Percentiles rank a stretch among this genome's conserved stretches.
Conservation (phyloP, 2,797 vertebrate species). For the Crenuchus spilurus region DNA sequence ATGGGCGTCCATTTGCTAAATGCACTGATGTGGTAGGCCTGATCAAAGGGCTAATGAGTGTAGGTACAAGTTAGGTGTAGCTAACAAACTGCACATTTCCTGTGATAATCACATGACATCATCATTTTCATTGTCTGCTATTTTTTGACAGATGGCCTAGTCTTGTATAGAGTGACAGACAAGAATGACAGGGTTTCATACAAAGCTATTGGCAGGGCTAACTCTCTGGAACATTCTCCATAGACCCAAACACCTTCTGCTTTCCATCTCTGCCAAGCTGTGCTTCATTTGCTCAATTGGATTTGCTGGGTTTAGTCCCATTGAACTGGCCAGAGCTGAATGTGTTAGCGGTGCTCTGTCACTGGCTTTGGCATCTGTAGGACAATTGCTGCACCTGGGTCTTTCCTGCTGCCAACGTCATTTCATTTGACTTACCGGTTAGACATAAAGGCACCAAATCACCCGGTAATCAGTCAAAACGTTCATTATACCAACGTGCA, state of each 20-base stretch:
- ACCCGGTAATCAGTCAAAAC: conserved; percentile 39
- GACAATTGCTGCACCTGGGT: conserved; percentile 61
- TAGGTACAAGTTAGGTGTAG: too few relatives aligned
- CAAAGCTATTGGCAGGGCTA: not conserved
- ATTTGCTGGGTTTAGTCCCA: conserved; percentile 55
- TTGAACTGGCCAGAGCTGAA: conserved; percentile 49
- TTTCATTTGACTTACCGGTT: conserved; percentile 49
- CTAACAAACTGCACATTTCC: not conserved
- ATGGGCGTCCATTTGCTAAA: too few relatives aligned
- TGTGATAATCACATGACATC: too few relatives aligned
- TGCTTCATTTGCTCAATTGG: conserved; percentile 20
- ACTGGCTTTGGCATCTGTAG: conserved; percentile 57
- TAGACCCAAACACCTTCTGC: conserved; percentile 61
- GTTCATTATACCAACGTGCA: not conserved
- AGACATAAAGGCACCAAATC: conserved; percentile 44
- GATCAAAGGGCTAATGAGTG: too few relatives aligned
- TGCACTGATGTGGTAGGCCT: too few relatives aligned
- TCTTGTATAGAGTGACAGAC: not conserved
- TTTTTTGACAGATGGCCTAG: not conserved
- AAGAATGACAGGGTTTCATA: conserved; percentile 1
- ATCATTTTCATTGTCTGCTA: not conserved
- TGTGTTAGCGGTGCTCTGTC: conserved; percentile 44
- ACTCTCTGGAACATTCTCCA: conserved; percentile 30
- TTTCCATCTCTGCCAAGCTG: conserved; percentile 33
- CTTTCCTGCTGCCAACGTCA: conserved; percentile 42